Conservation (phyloP, 2,888 invertebrate species). For the Piscicola geometra region DNA sequence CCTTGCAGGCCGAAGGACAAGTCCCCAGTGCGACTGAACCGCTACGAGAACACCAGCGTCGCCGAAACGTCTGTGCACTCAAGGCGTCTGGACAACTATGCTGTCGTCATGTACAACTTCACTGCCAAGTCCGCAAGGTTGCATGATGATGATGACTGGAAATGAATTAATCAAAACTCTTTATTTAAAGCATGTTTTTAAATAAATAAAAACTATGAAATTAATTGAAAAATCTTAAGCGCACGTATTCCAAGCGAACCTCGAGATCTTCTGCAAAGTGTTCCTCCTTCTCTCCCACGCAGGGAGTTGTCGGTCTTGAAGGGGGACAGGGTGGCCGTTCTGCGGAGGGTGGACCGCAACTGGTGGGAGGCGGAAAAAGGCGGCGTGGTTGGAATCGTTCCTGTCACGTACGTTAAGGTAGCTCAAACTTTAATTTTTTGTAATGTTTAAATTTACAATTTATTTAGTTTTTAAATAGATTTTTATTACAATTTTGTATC, state of each 20-base stretch:
- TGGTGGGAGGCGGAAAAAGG: slow-evolving; percentile 20
- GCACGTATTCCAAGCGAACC: background rate
- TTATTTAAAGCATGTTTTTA: too few relatives aligned
- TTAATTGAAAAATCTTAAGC: background rate
- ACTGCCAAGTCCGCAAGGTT: slow-evolving; percentile 24
- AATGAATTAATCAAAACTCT: too few relatives aligned
- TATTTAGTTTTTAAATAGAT: too few relatives aligned
- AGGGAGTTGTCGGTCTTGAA: slow-evolving; percentile 26
- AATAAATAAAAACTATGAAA: background rate
- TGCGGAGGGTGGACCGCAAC: slow-evolving; percentile 25
- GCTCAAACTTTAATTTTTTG: too few relatives aligned
- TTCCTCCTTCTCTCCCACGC: background rate
- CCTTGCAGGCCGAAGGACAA: slow-evolving; percentile 20
- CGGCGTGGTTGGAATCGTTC: slow-evolving; percentile 22
- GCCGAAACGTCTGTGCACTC: background rate
- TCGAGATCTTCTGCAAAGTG: background rate
- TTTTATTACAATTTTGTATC: too few relatives aligned
- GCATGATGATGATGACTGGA: background rate
- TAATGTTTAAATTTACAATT: too few relatives aligned
- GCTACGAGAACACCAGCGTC: slow-evolving; percentile 25
- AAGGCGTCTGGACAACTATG: background rate
- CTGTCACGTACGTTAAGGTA: slow-evolving; percentile 30
- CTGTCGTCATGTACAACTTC: slow-evolving; percentile 29
- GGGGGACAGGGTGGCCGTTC: background rate
- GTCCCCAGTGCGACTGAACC: slow-evolving; percentile 29